Evolutionary conservation across 1,140 invertebrate genomes (phyloP).

Genomic region (Magallana ariakensis): DNA sequence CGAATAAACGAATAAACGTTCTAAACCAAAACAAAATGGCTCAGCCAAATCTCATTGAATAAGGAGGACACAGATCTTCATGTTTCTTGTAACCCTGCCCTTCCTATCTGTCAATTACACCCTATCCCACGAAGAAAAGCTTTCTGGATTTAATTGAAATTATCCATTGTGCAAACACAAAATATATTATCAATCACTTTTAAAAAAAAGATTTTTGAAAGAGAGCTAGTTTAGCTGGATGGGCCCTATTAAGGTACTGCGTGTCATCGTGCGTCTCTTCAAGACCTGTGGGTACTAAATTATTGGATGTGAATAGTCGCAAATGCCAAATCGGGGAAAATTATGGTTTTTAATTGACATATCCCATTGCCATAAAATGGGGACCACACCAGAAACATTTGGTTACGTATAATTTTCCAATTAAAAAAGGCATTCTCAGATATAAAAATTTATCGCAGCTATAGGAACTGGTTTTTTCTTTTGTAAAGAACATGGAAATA

Average conservation of each 20-base stretch:
- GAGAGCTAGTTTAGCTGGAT: neutral
- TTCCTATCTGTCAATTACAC: neutral
- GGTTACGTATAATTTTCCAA: neutral
- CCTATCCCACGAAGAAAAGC: neutral
- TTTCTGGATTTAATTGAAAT: neutral
- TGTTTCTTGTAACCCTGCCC: neutral
- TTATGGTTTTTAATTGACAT: slow-evolving; percentile 32
- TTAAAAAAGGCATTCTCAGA: neutral
- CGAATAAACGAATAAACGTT: neutral
- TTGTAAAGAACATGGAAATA: neutral
- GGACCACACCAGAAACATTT: slow-evolving; percentile 16
- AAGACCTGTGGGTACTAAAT: slow-evolving; percentile 3
- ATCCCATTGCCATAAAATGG: neutral
- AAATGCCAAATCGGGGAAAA: slow-evolving; percentile 3
- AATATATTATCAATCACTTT: slow-evolving; percentile 30
- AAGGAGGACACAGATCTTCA: neutral
- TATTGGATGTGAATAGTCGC: slow-evolving; percentile 3
- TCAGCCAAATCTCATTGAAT: neutral
- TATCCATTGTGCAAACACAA: slow-evolving; percentile 20
- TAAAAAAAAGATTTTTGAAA: neutral
- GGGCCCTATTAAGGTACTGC: neutral
- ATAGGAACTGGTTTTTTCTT: neutral
- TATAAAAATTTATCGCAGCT: neutral
- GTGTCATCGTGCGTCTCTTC: neutral
- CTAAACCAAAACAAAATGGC: neutral